phyloP scores from a whole-genome alignment of 2,113 vertebrate species.

The Oryzias celebensis region DNA sequence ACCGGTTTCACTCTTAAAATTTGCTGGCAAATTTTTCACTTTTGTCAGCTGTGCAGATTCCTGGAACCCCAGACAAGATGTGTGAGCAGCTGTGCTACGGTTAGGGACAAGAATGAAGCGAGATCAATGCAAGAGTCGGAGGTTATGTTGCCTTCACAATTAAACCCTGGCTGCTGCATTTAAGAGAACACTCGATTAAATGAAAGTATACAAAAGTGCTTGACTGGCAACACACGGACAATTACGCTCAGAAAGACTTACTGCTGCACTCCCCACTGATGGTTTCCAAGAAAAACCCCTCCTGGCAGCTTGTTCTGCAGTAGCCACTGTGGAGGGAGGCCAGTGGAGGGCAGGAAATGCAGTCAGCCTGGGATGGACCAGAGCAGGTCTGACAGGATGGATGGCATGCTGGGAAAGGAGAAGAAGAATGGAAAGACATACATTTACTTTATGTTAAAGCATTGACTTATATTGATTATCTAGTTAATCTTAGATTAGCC shows the following conservation, averaged over 20 bases:
- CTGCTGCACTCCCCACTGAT: slow-evolving; percentile 47
- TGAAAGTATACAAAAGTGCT: background rate
- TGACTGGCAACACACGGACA: background rate
- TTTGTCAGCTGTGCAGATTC: too few relatives aligned
- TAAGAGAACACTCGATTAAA: slow-evolving; percentile 1
- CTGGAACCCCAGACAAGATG: too few relatives aligned
- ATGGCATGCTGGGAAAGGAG: slow-evolving; percentile 54
- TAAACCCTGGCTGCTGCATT: too few relatives aligned
- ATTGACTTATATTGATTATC: too few relatives aligned
- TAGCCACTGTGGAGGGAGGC: slow-evolving; percentile 48
- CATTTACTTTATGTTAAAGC: too few relatives aligned
- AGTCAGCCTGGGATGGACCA: slow-evolving; percentile 66
- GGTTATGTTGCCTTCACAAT: too few relatives aligned
- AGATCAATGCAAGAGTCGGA: too few relatives aligned
- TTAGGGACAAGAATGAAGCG: too few relatives aligned
- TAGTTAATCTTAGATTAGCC: too few relatives aligned
- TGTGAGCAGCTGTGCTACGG: too few relatives aligned
- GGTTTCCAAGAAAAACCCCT: slow-evolving; percentile 48
- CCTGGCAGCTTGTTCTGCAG: slow-evolving; percentile 60
- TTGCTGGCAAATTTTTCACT: too few relatives aligned
- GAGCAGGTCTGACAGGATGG: slow-evolving; percentile 62
- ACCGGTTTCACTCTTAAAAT: too few relatives aligned
- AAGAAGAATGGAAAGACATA: background rate
- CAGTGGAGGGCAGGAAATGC: slow-evolving; percentile 50
- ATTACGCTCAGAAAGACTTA: slow-evolving; percentile 41